Conservation (phyloP, 2,113 vertebrate genomes). For the Anoura caudifer region DNA sequence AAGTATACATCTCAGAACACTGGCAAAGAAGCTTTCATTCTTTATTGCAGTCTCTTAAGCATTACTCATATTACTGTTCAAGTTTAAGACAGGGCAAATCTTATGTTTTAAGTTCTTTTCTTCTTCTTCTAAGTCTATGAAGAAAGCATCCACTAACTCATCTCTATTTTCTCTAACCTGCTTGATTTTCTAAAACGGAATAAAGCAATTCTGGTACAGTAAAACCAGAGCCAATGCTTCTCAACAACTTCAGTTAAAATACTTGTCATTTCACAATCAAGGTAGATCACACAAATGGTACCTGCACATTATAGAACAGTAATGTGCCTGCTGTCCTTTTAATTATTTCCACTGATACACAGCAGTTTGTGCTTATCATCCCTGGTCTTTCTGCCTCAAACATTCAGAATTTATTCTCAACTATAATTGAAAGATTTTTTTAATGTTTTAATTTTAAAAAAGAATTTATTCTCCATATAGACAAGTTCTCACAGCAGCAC, state of each 20-base stretch:
- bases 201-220: not conserved
- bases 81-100: not conserved
- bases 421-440: no score
- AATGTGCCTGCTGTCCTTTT: not conserved
- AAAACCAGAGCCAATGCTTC: conserved; percentile 8
- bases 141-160: not conserved
- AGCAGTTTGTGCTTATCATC: not conserved
- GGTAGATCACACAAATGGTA: not conserved
- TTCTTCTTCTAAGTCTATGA: not conserved
- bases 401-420: not conserved
- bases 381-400: not conserved
- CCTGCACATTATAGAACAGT: not conserved
- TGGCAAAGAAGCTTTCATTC: not conserved
- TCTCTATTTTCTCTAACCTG: not conserved
- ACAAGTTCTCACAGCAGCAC: not conserved
- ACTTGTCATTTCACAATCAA: not conserved
- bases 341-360: not conserved
- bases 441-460: no score
- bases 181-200: not conserved
- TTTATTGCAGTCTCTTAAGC: not conserved
- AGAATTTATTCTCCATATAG: not conserved
- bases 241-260: not conserved
- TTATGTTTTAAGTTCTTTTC: not conserved
- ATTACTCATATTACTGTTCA: not conserved
- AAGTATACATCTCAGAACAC: not conserved